Evolutionary conservation across 1,140 invertebrate species (phyloP).

Genomic region (Bombus affinis): DNA sequence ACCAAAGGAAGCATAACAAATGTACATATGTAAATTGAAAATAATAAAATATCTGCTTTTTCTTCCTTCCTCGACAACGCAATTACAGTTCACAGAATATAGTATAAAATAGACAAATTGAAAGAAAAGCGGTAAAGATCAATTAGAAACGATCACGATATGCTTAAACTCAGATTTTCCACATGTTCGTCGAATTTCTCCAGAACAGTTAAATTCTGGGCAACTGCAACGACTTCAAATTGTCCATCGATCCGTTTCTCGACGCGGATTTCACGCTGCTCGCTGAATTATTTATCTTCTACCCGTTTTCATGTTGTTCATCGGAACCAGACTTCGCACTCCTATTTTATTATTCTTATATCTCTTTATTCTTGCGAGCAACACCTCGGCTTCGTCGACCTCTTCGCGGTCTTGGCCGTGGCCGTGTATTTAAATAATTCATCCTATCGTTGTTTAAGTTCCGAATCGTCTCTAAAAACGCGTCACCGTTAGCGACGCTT

Average conservation of each 20-base stretch:
- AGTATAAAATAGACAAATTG: neutral
- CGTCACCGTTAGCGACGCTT: neutral
- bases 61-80: neutral
- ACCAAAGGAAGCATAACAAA: neutral
- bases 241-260: neutral
- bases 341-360: neutral
- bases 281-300: constrained; percentile 24
- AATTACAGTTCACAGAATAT: neutral
- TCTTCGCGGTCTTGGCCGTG: too few relatives aligned
- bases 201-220: neutral
- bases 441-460: neutral
- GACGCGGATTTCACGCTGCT: neutral
- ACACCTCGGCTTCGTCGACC: neutral
- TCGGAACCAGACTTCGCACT: neutral
- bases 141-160: neutral
- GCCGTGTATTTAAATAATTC: neutral
- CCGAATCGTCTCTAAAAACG: neutral
- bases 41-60: neutral
- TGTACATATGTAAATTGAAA: neutral
- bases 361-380: neutral
- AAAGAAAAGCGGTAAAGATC: neutral
- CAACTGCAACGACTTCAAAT: neutral
- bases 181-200: neutral
- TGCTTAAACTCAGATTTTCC: too few relatives aligned
- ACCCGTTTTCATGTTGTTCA: neutral